These are phyloP conservation scores for Prosapia bicincta DNA, from an alignment of 2,888 invertebrate species.

Conservation along the genomic window DNA sequence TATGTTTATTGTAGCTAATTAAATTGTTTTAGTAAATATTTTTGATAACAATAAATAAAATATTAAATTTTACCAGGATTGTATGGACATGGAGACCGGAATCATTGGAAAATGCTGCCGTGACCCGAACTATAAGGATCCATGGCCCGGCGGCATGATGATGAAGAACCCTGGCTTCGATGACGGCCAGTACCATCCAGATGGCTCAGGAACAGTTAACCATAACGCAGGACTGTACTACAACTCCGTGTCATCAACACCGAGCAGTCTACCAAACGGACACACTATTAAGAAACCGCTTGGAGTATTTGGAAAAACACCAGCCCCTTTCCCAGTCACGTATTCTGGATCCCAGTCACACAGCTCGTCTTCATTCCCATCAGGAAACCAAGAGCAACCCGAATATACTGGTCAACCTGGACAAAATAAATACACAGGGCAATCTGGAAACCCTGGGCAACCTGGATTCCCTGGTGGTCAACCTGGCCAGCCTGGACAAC, in stretches of 20 bases:
- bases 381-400: conserved; percentile 5
- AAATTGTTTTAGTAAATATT: no score
- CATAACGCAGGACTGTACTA: conserved; percentile 16
- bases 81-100: conserved; percentile 64
- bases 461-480: conserved; percentile 33
- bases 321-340: conserved; percentile 24
- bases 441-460: conserved; percentile 25
- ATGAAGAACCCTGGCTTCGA: conserved; percentile 34
- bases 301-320: conserved; percentile 20
- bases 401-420: background rate
- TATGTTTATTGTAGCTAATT: no score
- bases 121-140: conserved; percentile 81
- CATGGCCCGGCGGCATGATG: conserved; percentile 73
- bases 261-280: conserved; percentile 2
- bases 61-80: conserved; percentile 59
- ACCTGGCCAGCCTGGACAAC: conserved; percentile 37
- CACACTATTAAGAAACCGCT: conserved; percentile 16
- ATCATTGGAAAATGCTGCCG: conserved; percentile 79
- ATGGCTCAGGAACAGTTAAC: conserved; percentile 12
- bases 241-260: conserved; percentile 26
- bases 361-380: background rate
- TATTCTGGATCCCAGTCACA: background rate
- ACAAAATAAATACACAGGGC: background rate
- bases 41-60: no score
- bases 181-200: conserved; percentile 36